phyloP scores from a whole-genome alignment of 2,888 invertebrate species.

The Tipula vernalis region DNA sequence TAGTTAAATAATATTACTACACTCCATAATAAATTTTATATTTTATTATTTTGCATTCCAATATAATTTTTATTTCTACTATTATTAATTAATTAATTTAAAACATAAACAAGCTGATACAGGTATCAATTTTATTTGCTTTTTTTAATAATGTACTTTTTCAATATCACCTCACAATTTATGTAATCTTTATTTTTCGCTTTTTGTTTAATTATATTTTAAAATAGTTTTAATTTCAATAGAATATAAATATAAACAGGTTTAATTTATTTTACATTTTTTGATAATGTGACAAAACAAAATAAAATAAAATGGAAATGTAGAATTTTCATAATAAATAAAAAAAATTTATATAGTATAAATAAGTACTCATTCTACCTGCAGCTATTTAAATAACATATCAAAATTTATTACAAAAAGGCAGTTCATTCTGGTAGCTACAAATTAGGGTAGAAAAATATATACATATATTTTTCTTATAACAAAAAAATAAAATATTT shows the following conservation, averaged over 20 bases:
- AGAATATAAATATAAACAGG: not conserved
- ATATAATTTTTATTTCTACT: not conserved
- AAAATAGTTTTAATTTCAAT: not conserved
- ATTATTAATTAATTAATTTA: not conserved
- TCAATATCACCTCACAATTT: not conserved
- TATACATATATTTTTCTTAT: not conserved
- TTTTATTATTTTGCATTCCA: constrained; percentile 4
- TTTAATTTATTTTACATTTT: not conserved
- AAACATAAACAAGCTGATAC: not conserved
- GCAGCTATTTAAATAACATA: not conserved
- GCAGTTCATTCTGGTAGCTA: not conserved
- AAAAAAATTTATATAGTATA: not conserved
- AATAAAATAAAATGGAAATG: not conserved
- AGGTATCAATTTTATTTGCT: not conserved
- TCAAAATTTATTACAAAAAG: constrained; percentile 1
- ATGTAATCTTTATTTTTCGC: not conserved
- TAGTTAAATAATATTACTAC: not conserved
- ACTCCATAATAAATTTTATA: not conserved
- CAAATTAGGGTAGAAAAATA: constrained; percentile 4
- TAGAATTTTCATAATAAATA: not conserved
- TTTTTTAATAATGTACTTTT: not conserved
- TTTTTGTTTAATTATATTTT: not conserved
- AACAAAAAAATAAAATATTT: not conserved
- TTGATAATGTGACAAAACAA: not conserved
- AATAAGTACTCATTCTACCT: constrained; percentile 4